phyloP scores from a whole-genome alignment of 2,113 vertebrate species.

The Callocephalon fimbriatum region DNA sequence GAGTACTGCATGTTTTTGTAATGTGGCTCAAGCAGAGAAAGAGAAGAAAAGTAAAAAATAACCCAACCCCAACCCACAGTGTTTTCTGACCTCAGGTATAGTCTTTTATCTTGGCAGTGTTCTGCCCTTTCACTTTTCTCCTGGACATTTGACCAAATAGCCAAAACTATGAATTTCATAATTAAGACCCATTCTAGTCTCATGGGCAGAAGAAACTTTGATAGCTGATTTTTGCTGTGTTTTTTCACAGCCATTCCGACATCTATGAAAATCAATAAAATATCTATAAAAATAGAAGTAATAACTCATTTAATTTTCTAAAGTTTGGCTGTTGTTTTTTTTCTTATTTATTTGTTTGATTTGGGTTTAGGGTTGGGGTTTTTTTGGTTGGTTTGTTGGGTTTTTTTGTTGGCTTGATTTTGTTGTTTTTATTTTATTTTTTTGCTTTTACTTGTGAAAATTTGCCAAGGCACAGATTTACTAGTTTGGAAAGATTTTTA shows the following conservation, averaged over 20 bases:
- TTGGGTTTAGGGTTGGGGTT: background rate
- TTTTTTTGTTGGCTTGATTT: background rate
- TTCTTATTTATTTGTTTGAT: too few relatives aligned
- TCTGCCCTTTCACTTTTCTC: background rate
- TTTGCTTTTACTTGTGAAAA: background rate
- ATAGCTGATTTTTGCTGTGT: background rate
- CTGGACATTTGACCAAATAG: background rate
- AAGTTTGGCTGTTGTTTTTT: background rate
- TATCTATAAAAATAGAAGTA: background rate
- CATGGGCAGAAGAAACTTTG: background rate
- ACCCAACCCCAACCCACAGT: background rate
- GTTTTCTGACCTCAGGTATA: background rate
- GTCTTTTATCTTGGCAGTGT: background rate
- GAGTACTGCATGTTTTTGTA: background rate
- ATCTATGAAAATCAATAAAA: background rate
- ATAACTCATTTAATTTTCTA: background rate
- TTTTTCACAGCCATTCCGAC: background rate
- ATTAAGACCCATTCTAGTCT: background rate
- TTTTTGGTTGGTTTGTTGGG: background rate
- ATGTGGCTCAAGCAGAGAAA: background rate
- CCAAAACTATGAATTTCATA: background rate
- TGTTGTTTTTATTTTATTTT: background rate
- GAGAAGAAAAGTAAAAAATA: background rate
- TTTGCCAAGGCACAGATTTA: background rate
- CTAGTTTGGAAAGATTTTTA: background rate